phyloP scores from a whole-genome alignment of 2,797 vertebrate genomes.

The Gallinago stenura region DNA sequence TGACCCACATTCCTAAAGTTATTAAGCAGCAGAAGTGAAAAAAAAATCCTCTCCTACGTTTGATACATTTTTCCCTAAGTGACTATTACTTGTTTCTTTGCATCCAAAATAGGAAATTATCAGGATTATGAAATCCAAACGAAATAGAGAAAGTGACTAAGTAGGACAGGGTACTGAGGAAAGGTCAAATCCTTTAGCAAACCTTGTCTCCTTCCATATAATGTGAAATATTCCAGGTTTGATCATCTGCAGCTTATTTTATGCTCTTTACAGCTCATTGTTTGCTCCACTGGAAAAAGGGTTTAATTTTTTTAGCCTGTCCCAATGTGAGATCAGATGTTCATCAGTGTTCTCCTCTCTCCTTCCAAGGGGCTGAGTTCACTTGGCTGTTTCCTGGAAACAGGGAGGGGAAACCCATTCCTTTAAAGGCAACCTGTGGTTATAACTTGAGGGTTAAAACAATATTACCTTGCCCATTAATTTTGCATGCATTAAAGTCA shows the following conservation, averaged over 20 bases:
- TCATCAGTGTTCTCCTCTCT: background rate
- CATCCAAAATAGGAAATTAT: constrained; percentile 51
- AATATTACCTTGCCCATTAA: background rate
- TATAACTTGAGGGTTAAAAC: background rate
- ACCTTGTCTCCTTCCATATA: background rate
- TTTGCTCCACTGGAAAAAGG: background rate
- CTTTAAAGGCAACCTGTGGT: background rate
- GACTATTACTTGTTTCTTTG: constrained; percentile 42
- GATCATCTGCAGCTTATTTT: background rate
- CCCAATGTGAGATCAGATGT: background rate
- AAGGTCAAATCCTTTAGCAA: constrained; percentile 35
- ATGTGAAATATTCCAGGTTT: constrained; percentile 27
- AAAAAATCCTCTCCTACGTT: background rate
- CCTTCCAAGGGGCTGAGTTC: background rate
- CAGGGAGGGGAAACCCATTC: background rate
- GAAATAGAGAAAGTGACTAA: background rate
- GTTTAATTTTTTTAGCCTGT: background rate
- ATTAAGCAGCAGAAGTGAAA: constrained; percentile 54
- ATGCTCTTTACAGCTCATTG: background rate
- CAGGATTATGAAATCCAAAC: background rate
- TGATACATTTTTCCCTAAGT: constrained; percentile 30
- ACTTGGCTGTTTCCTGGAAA: background rate
- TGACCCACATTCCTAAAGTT: constrained; percentile 63
- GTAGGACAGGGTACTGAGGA: background rate
- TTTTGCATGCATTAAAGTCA: background rate